Base-by-base conservation (phyloP, 2,113 vertebrate species). In the Siniperca knerii region DNA sequence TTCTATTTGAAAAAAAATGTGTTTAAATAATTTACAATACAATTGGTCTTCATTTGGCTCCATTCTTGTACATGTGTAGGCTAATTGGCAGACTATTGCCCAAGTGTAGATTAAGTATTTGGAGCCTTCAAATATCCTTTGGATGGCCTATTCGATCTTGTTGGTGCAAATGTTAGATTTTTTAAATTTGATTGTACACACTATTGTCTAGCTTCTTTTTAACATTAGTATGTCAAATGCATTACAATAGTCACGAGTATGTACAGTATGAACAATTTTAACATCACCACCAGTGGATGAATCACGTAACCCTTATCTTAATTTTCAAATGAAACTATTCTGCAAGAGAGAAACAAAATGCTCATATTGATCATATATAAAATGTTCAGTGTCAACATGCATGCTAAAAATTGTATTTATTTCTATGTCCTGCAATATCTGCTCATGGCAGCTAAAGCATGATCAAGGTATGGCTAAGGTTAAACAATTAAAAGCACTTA, bases 81-180 rank as follows among this genome's bases (percentile, higher is more conserved):
- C 85, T 91, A 62, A 82, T 72, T 90, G 71, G 79, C 80, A 86
- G 62, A 76, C 66, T 57, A 11, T 48, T 68, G 6, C 5, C 72
- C 16, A 16, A 4, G 8, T 64, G 21, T 12, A 79, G 50, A 81
- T 68, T n/a, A n/a, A 46, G 42, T 52, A 65, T 67, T 64, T 67
- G 7, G n/a, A 81, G 33, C n/a, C 12, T 75, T 70, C 42, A 75
- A 13, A 72, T 81, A 82, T 50, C 3, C 48, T 70, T 78, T 70
- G 68, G 40, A 18, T 73, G 33, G 52, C 12, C 16, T 62, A 18
- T 78, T 87, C 20, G 50, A 3, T 68, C 25, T 20, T 40, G 4
- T 15, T 66, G 46, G 29, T 74, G 35, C 10, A 60, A 66, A 50
- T 20, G 6, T 10, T 50, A 57, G 7, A 20, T 16, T 25, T 15